Base-by-base conservation (phyloP, 2,888 invertebrate genomes). In the Muschampia plurimacula region DNA sequence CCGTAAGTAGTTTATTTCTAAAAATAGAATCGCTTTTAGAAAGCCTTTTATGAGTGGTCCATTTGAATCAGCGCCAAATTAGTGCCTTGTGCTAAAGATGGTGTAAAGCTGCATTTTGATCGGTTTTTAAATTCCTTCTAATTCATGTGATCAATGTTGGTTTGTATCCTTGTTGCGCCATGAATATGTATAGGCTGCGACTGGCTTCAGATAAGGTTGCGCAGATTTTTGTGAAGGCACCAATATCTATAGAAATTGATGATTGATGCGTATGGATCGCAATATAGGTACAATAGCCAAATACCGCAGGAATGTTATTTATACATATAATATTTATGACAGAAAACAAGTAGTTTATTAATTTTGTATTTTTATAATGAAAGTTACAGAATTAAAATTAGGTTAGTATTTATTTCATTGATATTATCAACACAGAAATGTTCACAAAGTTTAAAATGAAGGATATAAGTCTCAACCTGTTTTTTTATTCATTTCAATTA, bases 11-110 rank as follows among this genome's bases (percentile, higher is more conserved):
- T 60, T 60, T 60, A 60, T 60, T 60, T 44, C 44, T 63, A 44
- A 22, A 63, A 63, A 44, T 44, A 63, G 63, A 44, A 44, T 5
- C 10, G 44, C 63, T 44, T 41, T 41, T 22, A 44, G 22, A 63
- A 63, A 63, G 41, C 22, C 63, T 22, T 44, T 39, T 63, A 44
- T n/a, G 63, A 63, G 44, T 44, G 63, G 41, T 44, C 15, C 9
- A 12, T 44, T 44, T 63, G 63, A 63, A 63, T 44, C 63, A 15
- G 44, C 44, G 63, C 63, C 63, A 63, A 63, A 63, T 63, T 63
- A 63, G 63, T 63, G 63, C 41, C 63, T 63, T 39, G 63, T 12
- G 12, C 28, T 41, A 44, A 63, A 41, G 44, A 41, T 10, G 22
- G 13, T 22, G 63, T 63, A 44, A 28, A 63, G 9, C 22, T 22